Percentiles rank a stretch among this genome's conserved stretches.
phyloP scores from a whole-genome alignment of 2,888 invertebrate genomes.

The Steinernema carpocapsae region DNA sequence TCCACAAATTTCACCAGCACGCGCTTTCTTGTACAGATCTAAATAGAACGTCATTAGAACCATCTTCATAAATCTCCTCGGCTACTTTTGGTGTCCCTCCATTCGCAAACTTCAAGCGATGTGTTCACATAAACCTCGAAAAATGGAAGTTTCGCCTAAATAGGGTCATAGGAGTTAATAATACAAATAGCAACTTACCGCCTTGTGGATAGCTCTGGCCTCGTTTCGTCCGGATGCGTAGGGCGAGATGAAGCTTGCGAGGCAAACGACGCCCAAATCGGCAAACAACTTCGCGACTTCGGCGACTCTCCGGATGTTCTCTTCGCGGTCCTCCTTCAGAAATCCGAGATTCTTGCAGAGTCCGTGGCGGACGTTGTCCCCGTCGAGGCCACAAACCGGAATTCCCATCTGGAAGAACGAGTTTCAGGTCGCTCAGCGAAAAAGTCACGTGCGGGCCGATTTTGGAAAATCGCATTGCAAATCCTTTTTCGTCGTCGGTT shows the following conservation, averaged over 20 bases:
- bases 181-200: constrained; percentile 36
- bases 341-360: constrained; percentile 88
- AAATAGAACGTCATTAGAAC: background rate
- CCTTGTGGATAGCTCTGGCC: constrained; percentile 85
- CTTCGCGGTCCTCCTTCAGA: constrained; percentile 87
- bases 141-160: constrained; percentile 81
- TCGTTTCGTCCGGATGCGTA: constrained; percentile 85
- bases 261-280: constrained; percentile 92
- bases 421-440: no score
- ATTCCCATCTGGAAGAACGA: constrained; percentile 79
- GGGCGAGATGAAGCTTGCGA: constrained; percentile 96
- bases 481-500: background rate
- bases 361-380: constrained; percentile 93
- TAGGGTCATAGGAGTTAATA: background rate
- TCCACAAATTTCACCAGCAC: constrained; percentile 86
- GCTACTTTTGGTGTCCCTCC: constrained; percentile 84
- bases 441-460: no score
- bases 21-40: constrained; percentile 90
- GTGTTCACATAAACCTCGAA: constrained; percentile 94
- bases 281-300: constrained; percentile 96
- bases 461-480: no score
- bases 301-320: constrained; percentile 93
- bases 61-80: no score
- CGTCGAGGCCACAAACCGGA: constrained; percentile 90
- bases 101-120: constrained; percentile 88